Base-by-base conservation (phyloP, 2,797 vertebrate species). In the Chelonia mydas region DNA sequence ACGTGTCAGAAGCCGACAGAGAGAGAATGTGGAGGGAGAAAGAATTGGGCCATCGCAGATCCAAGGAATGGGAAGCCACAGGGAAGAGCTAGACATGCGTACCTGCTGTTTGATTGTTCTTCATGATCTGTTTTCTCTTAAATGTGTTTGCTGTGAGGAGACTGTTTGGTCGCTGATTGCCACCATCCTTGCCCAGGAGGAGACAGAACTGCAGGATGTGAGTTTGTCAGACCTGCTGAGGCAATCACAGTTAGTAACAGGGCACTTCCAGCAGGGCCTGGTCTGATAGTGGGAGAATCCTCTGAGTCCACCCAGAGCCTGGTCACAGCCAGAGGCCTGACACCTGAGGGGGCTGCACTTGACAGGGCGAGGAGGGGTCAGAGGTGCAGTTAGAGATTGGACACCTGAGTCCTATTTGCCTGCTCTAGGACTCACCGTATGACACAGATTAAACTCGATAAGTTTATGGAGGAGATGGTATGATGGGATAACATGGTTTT, bases 41-140 rank as follows among this genome's bases (percentile, higher is more conserved):
- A 51, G 54, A 89, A 2, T 6, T 86, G 83, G 37, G 17, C 19
- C 88, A 91, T 90, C 31, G 23, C 5, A 28, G 5, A 27, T 68
- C 1, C 31, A 74, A 27, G 37, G 37, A 59, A 0, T 61, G 49
- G 88, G 45, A 94, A 94, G 27, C 76, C 16, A 92, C 45, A 27
- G 45, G 92, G 79, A 53, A 47, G 88, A 95, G 27, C 45, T 53
- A 88, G 7, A 7, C 92, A 15, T 83, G 51, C 31, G 74, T 53
- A 76, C 45, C 68, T 15, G 21, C 59, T 45, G 53, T 72, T 93
- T 81, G 11, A 11, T 28, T 37, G 50, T 41, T 96, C 90, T 87
- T 92, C 87, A 83, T 76, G 81, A 88, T 87, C 92, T 90, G 83
- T 50, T 95, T 92, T 84, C 37, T 85, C 83, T 90, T 72, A 83